phyloP scores from a whole-genome alignment of 2,797 vertebrate genomes.

The Poeciliopsis gracilis region DNA sequence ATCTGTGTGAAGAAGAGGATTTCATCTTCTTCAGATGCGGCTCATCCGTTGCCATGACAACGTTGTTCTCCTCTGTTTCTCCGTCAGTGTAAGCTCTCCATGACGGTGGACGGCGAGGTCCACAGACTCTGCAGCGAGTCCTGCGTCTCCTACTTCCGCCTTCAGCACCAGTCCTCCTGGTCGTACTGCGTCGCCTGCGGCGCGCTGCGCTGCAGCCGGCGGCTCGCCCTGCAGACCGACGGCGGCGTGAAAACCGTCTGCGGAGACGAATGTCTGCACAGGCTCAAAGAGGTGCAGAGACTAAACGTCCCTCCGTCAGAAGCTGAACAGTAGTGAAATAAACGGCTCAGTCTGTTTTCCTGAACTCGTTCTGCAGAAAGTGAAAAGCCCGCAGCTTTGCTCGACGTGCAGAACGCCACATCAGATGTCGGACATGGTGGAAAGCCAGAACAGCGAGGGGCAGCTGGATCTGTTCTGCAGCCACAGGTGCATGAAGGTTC shows the following conservation, averaged over 20 bases:
- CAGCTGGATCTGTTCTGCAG: constrained; percentile 89
- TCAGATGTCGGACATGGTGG: constrained; percentile 88
- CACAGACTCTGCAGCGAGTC: constrained; percentile 87
- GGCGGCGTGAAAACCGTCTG: constrained; percentile 85
- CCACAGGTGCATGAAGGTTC: constrained; percentile 87
- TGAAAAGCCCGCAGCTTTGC: constrained; percentile 84
- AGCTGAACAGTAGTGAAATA: too few species aligned
- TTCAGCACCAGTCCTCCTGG: constrained; percentile 84
- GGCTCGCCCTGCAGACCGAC: constrained; percentile 81
- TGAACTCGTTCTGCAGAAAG: constrained; percentile 76
- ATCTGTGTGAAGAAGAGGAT: neutral
- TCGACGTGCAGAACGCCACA: constrained; percentile 86
- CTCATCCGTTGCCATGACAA: neutral
- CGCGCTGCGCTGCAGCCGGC: constrained; percentile 77
- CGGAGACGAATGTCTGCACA: constrained; percentile 83
- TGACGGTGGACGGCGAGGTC: constrained; percentile 83
- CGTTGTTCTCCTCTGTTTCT: neutral
- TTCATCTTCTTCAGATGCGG: neutral
- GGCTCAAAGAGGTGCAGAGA: constrained; percentile 86
- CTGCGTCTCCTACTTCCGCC: constrained; percentile 86
- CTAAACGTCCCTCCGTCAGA: too few species aligned
- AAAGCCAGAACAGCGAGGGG: constrained; percentile 79
- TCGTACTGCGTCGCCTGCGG: constrained; percentile 86
- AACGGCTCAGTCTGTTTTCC: neutral
- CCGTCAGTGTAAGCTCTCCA: constrained; percentile 84